phyloP scores from a whole-genome alignment of 2,797 vertebrate species.

The Labroides dimidiatus region DNA sequence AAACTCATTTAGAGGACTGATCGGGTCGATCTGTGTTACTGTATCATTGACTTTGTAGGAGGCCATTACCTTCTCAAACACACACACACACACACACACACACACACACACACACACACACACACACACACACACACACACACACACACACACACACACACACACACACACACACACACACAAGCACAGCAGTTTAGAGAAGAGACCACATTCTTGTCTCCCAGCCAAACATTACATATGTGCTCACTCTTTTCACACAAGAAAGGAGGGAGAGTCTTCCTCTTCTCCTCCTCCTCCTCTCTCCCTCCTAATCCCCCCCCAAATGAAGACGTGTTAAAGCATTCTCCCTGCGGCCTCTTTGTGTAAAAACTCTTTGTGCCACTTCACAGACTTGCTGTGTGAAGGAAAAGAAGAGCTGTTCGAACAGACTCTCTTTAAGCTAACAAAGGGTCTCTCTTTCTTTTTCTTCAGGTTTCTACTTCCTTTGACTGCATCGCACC shows the following conservation, averaged over 20 bases:
- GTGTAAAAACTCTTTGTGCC: not conserved
- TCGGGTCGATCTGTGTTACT: conserved; percentile 55
- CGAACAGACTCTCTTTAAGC: not conserved
- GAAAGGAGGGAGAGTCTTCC: conserved; percentile 12
- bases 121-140: conserved; percentile 26
- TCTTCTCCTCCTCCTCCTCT: not conserved
- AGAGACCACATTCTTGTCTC: conserved; percentile 60
- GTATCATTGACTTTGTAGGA: conserved; percentile 52
- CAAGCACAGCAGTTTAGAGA: conserved; percentile 25
- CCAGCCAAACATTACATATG: conserved; percentile 67
- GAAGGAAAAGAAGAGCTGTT: not conserved
- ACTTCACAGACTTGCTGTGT: not conserved
- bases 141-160: conserved; percentile 26
- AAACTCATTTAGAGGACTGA: conserved; percentile 39
- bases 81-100: conserved; percentile 26
- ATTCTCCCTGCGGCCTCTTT: not conserved
- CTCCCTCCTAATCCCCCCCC: not conserved
- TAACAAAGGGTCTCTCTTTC: not conserved
- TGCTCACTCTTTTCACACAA: conserved; percentile 39
- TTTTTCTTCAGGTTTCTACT: conserved; percentile 74
- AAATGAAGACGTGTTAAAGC: conserved; percentile 4
- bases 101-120: conserved; percentile 27
- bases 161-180: conserved; percentile 14
- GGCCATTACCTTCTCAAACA: conserved; percentile 7
- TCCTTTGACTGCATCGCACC: conserved; percentile 84